Conservation (phyloP, 2,113 vertebrate genomes). For the Lamprotornis superbus region DNA sequence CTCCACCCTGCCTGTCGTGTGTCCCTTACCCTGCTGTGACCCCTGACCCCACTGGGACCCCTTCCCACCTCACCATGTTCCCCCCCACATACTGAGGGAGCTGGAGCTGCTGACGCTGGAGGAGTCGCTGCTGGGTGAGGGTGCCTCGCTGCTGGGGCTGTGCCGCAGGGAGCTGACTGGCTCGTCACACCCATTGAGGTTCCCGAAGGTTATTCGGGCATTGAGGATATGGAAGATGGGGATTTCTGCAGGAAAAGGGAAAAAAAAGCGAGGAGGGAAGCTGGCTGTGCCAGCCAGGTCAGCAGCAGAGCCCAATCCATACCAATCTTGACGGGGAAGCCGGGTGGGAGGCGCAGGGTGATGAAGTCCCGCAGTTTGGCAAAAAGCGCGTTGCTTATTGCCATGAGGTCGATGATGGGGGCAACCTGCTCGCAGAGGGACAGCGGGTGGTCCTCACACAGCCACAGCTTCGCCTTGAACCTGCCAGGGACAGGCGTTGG, state of each 20-base stretch:
- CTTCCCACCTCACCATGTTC: too few species aligned
- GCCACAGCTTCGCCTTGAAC: constrained; percentile 97
- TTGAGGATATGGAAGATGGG: constrained; percentile 98
- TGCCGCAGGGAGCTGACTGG: constrained; percentile 80
- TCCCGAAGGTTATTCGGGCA: constrained; percentile 95
- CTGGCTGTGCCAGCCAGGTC: neutral
- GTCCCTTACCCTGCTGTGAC: neutral
- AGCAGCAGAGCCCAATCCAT: neutral
- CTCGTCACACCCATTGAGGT: constrained; percentile 95
- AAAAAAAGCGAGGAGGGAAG: neutral
- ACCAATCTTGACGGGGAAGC: constrained; percentile 97
- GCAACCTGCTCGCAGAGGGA: constrained; percentile 94
- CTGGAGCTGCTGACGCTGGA: constrained; percentile 97
- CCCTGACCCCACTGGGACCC: neutral
- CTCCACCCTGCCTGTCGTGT: rapidly evolving
- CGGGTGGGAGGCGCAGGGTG: constrained; percentile 90
- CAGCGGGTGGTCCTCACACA: constrained; percentile 95
- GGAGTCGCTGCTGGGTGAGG: constrained; percentile 92
- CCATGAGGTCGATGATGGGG: constrained; percentile 98
- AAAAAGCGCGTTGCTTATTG: constrained; percentile 94
- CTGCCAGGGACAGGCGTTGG: constrained; percentile 60
- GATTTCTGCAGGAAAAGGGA: constrained; percentile 80
- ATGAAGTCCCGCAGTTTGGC: constrained; percentile 97
- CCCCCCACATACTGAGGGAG: constrained; percentile 81
- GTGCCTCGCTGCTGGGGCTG: constrained; percentile 84